Conservation (phyloP, 2,113 vertebrate genomes). For the Paramormyrops kingsleyae region DNA sequence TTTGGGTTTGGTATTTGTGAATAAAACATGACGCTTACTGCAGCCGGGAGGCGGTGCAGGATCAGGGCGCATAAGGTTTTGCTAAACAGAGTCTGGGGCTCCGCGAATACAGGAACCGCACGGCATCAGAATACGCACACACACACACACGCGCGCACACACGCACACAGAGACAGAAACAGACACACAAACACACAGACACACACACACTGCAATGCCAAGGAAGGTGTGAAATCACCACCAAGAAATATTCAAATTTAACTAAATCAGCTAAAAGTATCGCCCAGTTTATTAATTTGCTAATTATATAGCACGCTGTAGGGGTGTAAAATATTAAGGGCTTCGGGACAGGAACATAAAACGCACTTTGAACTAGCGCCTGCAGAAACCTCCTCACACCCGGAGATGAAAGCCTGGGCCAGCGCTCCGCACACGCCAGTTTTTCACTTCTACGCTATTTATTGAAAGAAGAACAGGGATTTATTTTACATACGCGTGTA, state of each 20-base stretch:
- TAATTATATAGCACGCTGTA: neutral
- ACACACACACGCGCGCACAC: neutral
- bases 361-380: neutral
- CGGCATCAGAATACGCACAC: neutral
- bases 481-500: neutral
- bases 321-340: neutral
- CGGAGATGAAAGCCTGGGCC: neutral
- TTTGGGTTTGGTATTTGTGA: conserved; percentile 64
- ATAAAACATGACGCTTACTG: conserved; percentile 62
- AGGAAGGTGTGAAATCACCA: neutral
- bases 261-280: neutral
- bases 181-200: neutral
- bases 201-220: neutral
- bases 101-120: neutral
- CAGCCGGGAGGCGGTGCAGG: conserved; percentile 54
- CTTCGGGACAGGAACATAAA: neutral
- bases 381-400: neutral
- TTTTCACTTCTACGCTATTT: neutral
- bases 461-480: neutral
- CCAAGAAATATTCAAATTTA: neutral
- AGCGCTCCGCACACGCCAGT: neutral
- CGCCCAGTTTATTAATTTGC: neutral
- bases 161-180: neutral
- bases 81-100: conserved; percentile 43
- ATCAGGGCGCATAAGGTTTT: conserved; percentile 61